Evolutionary conservation across 2,113 vertebrate genomes (phyloP).

Genomic region (Dromiciops gliroides): DNA sequence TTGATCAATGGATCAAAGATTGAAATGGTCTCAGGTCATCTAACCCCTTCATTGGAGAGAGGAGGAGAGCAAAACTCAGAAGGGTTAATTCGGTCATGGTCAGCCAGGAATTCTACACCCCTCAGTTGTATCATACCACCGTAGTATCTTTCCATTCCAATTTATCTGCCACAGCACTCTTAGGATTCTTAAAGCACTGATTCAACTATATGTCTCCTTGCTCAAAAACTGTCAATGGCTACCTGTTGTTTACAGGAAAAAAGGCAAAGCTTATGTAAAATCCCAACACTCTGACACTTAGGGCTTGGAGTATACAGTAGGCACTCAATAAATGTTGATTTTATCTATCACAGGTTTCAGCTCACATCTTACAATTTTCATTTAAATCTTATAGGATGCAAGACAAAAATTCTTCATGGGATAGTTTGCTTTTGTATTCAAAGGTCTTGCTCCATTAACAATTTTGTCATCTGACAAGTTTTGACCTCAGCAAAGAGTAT

Average conservation of each 20-base stretch:
- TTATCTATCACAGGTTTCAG: conserved; percentile 7
- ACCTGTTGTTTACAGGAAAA: not conserved
- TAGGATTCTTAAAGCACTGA: not conserved
- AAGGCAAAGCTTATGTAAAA: not conserved
- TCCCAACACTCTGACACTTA: not conserved
- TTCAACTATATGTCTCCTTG: not conserved
- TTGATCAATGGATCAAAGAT: not conserved
- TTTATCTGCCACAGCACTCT: not conserved
- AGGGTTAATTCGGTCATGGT: not conserved
- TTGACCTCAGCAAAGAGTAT: not conserved
- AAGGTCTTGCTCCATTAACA: not conserved
- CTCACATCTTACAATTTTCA: conserved; percentile 9
- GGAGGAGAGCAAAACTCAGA: not conserved
- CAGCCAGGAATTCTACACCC: not conserved
- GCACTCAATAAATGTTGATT: not conserved
- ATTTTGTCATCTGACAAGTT: not conserved
- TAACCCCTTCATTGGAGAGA: not conserved
- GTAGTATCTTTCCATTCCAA: not conserved
- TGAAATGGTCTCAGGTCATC: not conserved
- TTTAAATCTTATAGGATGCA: not conserved
- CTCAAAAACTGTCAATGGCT: not conserved
- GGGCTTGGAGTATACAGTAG: no score
- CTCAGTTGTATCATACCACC: not conserved
- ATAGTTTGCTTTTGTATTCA: conserved; percentile 3
- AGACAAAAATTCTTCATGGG: not conserved